Base-by-base conservation (phyloP, 2,797 vertebrate species). In the Gobionotothen gibberifrons region DNA sequence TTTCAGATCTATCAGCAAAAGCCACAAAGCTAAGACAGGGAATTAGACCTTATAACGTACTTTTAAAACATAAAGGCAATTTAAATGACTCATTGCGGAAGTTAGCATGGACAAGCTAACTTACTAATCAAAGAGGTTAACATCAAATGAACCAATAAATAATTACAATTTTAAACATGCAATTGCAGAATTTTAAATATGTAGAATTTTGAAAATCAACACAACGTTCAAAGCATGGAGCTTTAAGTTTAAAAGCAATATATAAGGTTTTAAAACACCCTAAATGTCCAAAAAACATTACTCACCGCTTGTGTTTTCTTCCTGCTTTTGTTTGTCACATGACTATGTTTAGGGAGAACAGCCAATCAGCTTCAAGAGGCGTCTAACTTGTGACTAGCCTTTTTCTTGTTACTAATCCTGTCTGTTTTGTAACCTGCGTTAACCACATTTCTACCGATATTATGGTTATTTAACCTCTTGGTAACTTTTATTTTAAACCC, bases 241-340 rank as follows among this genome's bases (percentile, higher is more conserved):
- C 3, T 43, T 22, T 1, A 1, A 26, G 13, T 0, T 2, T 26
- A 49, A 9, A 16, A 0, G 10, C 5, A 6, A 0, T 15, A 26
- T 12, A 26, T 44, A 0, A 16, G 1, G 16, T 10, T 58, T 6
- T 11, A 60, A 49, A 54, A 36, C 1, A 29, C 12, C 4, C 47
- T 0, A 26, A 55, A 40, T 13, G 7, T 13, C 5, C 5, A 46
- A 26, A 19, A 78, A 12, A 58, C n/a, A 51, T 54, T 43, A 86
- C 89, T 87, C 77, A 86, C 90, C 74, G 57, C 16, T 39, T 9
- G 0, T 26, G 0, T 43, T 0, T 3, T 5, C 83, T 90, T 90
- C 86, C 74, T 82, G 82, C 9, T 74, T 79, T n/a, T 71, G 63
- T 0, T 13, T 0, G 65, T 91, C 89, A 91, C 63, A 4, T 90